Conservation (phyloP, 2,797 vertebrate species). For the Sebastes diploproa region DNA sequence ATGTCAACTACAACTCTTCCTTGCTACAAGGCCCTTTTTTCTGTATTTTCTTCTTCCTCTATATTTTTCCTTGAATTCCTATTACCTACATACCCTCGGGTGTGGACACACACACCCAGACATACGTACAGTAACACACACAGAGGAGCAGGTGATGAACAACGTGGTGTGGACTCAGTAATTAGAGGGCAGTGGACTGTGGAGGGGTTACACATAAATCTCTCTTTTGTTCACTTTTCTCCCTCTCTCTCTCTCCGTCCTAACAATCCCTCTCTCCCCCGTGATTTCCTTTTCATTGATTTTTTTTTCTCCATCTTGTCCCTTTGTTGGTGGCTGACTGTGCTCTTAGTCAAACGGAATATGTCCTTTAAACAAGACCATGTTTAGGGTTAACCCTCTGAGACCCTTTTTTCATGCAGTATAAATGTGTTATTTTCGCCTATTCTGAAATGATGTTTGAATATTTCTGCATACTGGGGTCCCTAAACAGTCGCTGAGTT, state of each 20-base stretch:
- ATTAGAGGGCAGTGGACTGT: slow-evolving; percentile 65
- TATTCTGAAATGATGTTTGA: no score
- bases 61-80: neutral
- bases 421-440: no score
- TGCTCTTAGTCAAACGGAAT: neutral
- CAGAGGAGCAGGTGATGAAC: slow-evolving; percentile 48
- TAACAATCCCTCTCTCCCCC: slow-evolving; percentile 19
- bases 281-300: slow-evolving; percentile 59
- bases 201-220: slow-evolving; percentile 55
- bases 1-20: neutral
- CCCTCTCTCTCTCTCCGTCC: neutral
- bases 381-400: no score
- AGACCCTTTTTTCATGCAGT: no score
- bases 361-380: neutral
- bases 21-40: neutral
- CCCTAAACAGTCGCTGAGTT: no score
- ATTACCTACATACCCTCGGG: neutral
- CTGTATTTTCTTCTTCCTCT: neutral
- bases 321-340: neutral
- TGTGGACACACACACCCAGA: neutral
- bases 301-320: slow-evolving; percentile 20
- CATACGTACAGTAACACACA: slow-evolving; percentile 4
- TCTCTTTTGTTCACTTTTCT: slow-evolving; percentile 39
- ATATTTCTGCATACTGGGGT: no score
- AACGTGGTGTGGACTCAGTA: slow-evolving; percentile 41